A percentile compares a stretch with the other conserved stretches of the same genome.
Conservation (phyloP, 2,888 invertebrate species). For the Globia sparganii region DNA sequence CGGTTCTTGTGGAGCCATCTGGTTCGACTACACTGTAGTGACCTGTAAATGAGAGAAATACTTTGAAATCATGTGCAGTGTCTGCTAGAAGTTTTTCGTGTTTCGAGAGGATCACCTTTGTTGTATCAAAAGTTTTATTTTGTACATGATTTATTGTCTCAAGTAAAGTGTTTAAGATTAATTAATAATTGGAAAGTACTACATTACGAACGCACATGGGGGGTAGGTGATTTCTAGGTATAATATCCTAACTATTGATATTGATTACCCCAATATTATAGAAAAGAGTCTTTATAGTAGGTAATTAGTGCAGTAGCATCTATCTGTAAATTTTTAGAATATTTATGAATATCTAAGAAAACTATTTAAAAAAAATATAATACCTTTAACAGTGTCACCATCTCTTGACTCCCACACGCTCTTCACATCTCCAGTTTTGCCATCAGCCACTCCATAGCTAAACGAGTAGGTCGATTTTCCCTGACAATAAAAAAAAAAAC, state of each 20-base stretch:
- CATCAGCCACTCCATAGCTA: conserved; percentile 91
- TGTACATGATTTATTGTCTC: not conserved
- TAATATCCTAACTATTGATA: not conserved
- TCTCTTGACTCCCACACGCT: conserved; percentile 91
- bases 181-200: not conserved
- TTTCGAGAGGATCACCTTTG: not conserved
- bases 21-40: conserved; percentile 93
- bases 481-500: conserved; percentile 80
- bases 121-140: not conserved
- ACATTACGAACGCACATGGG: too few relatives aligned
- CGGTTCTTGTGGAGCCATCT: conserved; percentile 91
- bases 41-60: conserved; percentile 76
- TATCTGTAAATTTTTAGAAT: not conserved
- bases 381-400: conserved; percentile 91
- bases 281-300: not conserved
- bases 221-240: not conserved
- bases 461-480: conserved; percentile 91
- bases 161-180: not conserved
- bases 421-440: conserved; percentile 91
- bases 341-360: not conserved
- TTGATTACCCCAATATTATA: too few relatives aligned
- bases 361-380: not conserved
- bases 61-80: not conserved
- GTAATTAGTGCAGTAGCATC: not conserved
- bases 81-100: not conserved